These are phyloP conservation scores for Bucco capensis DNA, from an alignment of 2,113 vertebrate genomes.

Conservation along the genomic window DNA sequence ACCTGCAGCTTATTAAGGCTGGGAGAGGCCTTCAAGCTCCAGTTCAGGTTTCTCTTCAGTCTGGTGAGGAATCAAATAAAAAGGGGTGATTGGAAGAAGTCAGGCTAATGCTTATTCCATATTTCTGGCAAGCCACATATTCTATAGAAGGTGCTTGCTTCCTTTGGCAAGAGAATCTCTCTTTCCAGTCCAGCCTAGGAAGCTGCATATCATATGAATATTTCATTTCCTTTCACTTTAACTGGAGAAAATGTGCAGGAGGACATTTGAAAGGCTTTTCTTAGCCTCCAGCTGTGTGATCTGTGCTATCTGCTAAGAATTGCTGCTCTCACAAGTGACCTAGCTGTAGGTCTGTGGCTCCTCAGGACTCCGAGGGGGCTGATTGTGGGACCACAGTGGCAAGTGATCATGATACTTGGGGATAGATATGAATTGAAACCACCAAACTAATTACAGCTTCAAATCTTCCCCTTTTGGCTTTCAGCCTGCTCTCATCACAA, in stretches of 20 bases:
- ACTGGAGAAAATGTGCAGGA: slow-evolving; percentile 4
- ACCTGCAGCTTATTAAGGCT: slow-evolving; percentile 74
- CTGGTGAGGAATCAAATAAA: slow-evolving; percentile 70
- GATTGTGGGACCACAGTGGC: not conserved
- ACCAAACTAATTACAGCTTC: not conserved
- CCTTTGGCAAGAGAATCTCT: slow-evolving; percentile 69
- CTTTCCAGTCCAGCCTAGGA: slow-evolving; percentile 60
- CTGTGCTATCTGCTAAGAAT: not conserved
- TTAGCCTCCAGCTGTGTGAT: slow-evolving; percentile 6
- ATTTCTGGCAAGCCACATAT: slow-evolving; percentile 68
- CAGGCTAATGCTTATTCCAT: slow-evolving; percentile 65
- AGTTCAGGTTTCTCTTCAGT: slow-evolving; percentile 75
- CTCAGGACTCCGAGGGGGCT: not conserved
- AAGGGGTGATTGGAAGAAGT: slow-evolving; percentile 58
- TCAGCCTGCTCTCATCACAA: not conserved
- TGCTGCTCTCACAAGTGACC: not conserved
- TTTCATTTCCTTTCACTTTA: slow-evolving; percentile 67
- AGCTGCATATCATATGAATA: slow-evolving; percentile 61
- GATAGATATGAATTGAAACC: not conserved
- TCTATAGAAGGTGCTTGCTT: slow-evolving; percentile 62
- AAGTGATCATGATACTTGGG: not conserved
- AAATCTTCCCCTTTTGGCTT: not conserved
- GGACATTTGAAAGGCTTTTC: slow-evolving; percentile 22
- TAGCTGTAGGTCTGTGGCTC: not conserved
- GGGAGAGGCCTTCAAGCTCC: slow-evolving; percentile 66